Conservation (phyloP, 2,888 invertebrate genomes). For the Stenolophus ochropezus region DNA sequence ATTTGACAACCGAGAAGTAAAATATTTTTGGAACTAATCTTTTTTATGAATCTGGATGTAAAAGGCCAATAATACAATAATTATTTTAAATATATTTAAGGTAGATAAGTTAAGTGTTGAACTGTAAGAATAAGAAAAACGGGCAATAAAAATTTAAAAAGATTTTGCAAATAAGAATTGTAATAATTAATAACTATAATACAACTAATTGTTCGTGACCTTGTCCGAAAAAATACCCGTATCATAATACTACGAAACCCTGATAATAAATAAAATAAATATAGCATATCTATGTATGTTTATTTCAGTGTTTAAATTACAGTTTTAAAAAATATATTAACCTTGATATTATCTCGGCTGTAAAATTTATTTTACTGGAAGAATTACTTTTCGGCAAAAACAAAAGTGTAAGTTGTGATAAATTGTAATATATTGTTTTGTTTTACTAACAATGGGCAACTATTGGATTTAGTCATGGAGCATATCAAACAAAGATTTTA, state of each 20-base stretch:
- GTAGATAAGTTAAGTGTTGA: no score
- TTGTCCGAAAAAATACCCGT: constrained; percentile 2
- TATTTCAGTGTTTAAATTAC: not conserved
- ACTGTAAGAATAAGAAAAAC: no score
- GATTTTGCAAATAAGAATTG: no score
- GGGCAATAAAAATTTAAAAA: no score
- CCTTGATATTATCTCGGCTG: constrained; percentile 15
- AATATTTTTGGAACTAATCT: no score
- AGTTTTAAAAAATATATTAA: constrained; percentile 18
- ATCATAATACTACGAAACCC: not conserved
- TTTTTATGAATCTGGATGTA: no score
- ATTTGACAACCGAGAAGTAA: no score
- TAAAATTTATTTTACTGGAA: not conserved
- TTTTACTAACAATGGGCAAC: constrained; percentile 23
- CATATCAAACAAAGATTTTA: constrained; percentile 15
- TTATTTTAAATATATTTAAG: no score
- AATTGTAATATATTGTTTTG: constrained; percentile 6
- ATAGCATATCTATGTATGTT: not conserved
- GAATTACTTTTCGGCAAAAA: not conserved
- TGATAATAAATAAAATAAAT: constrained; percentile 22
- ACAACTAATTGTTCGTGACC: not conserved
- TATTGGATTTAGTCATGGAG: constrained; percentile 4
- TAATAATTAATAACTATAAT: no score
- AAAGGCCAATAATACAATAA: no score
- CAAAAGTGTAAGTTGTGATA: constrained; percentile 17